Base-by-base conservation (phyloP, 2,797 vertebrate species). In the Aulostomus chinensis region DNA sequence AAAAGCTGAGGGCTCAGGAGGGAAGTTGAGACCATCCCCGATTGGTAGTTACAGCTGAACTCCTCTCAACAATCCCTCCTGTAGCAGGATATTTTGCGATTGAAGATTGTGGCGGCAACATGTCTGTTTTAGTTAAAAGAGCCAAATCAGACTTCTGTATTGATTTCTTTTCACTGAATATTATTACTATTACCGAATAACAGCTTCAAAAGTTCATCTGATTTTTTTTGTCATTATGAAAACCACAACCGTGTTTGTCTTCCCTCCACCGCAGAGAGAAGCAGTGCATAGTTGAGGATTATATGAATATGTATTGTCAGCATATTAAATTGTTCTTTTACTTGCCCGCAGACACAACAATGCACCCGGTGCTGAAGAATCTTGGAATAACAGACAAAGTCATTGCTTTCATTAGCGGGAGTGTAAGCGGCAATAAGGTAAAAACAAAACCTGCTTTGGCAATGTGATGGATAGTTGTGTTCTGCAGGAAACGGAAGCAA, bases 281-380 rank as follows among this genome's bases (percentile, higher is more conserved):
- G 33, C 62, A 70, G 30, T 55, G 68, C 73, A 78, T 30, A 38
- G 25, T 50, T 36, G 26, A 68, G 38, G 41, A 61, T 61, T 68
- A 70, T 65, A 56, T 61, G 74, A 74, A 73, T 78, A 37, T 75
- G 65, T 75, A 32, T 56, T 36, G 36, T 57, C 21, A 17, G 22
- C 50, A 29, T 52, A 47, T 64, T 73, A 41, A 80, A 43, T 51
- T 30, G 18, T 63, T 55, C 16, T 59, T 34, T 47, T 36, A 21
- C 38, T 55, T 68, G 36, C 73, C 73, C 41, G 24, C 83, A 99
- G 97, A 97, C 86, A 80, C 84, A 55, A 87, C 91, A 78, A 93
- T 94, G 92, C 96, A 98, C 67, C 62, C 78, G 0, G 75, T 89
- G 53, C 79, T 98, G 80, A 96, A 95, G 90, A 93, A 83, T 31